Conservation (phyloP, 2,113 vertebrate genomes). For the Xiphias gladius region DNA sequence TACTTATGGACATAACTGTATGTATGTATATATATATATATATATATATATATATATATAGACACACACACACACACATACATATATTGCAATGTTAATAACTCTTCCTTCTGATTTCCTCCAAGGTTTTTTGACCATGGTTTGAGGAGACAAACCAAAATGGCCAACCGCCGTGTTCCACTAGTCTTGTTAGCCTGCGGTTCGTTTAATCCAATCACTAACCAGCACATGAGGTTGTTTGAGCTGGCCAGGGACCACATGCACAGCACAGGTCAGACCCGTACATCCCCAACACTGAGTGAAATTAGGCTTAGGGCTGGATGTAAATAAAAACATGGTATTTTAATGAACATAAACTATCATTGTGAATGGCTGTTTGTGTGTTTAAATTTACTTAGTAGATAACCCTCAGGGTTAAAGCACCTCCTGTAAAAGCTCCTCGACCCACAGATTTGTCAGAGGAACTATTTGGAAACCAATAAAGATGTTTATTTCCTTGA, state of each 20-base stretch:
- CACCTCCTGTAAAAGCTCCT: background rate
- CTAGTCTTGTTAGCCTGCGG: conserved; percentile 91
- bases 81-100: background rate
- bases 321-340: background rate
- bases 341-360: background rate
- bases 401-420: background rate
- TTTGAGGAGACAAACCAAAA: conserved; percentile 62
- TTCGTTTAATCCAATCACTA: conserved; percentile 95
- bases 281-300: background rate
- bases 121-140: conserved; percentile 47
- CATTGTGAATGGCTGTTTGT: background rate
- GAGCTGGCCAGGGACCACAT: conserved; percentile 94
- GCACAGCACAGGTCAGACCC: conserved; percentile 90
- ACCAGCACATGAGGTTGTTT: conserved; percentile 95
- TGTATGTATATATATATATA: too few species aligned
- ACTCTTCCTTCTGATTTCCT: conserved; percentile 17
- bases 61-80: background rate
- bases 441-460: background rate
- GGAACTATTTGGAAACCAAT: background rate
- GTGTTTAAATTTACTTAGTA: conserved; percentile 6
- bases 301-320: too few species aligned
- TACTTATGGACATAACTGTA: too few species aligned
- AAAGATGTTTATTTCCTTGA: too few species aligned
- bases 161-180: conserved; percentile 87
- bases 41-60: too few species aligned